Evolutionary conservation across 2,797 vertebrate genomes (phyloP).

Genomic region (Triplophysa yarkandensis): DNA sequence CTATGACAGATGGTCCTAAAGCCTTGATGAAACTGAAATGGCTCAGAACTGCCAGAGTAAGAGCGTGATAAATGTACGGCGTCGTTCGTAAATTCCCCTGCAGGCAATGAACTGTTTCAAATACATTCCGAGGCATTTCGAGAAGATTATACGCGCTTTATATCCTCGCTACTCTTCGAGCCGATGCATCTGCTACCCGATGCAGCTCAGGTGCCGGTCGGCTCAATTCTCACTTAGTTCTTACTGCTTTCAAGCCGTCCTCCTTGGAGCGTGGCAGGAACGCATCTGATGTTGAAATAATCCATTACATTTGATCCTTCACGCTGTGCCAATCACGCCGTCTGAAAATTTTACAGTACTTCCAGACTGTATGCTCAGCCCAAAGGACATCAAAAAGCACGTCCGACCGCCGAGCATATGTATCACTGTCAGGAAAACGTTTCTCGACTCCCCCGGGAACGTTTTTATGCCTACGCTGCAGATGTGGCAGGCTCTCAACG

Average conservation of each 20-base stretch:
- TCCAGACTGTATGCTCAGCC: conserved; percentile 16
- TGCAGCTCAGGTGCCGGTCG: conserved; percentile 46
- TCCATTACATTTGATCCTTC: conserved; percentile 53
- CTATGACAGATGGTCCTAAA: conserved; percentile 56
- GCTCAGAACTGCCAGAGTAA: conserved; percentile 33
- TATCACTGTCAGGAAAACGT: conserved; percentile 23
- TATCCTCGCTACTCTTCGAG: conserved; percentile 35
- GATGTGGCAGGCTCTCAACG: conserved; percentile 7
- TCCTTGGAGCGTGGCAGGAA: conserved; percentile 38
- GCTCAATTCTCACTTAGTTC: conserved; percentile 38
- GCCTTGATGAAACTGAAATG: conserved; percentile 52
- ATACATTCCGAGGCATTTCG: conserved; percentile 54
- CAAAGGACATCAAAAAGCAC: conserved; percentile 34
- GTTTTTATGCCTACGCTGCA: conserved; percentile 30
- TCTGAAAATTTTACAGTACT: conserved; percentile 37
- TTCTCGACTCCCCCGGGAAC: conserved; percentile 5
- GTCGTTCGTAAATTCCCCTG: conserved; percentile 48
- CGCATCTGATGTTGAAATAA: conserved; percentile 49
- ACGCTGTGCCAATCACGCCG: conserved; percentile 36
- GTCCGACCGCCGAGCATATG: conserved; percentile 15
- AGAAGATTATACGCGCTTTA: conserved; percentile 52
- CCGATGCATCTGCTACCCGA: conserved; percentile 23
- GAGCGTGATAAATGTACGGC: conserved; percentile 51
- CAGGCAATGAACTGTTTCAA: conserved; percentile 54
- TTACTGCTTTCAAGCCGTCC: conserved; percentile 31